phyloP scores from a whole-genome alignment of 2,113 vertebrate genomes.

The Spheniscus mendiculus region DNA sequence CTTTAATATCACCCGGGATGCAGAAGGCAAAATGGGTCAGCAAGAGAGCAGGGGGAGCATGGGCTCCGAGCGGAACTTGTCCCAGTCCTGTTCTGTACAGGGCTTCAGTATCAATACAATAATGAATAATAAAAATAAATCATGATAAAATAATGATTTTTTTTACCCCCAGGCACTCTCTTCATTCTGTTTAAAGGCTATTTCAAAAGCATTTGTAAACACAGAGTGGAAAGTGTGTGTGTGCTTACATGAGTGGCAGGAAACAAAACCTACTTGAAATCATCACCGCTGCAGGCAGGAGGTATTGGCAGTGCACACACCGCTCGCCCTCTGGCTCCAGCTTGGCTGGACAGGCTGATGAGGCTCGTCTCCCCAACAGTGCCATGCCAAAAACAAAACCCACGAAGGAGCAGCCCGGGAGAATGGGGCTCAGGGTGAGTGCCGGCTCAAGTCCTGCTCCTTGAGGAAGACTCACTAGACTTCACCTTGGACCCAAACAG shows the following conservation, averaged over 20 bases:
- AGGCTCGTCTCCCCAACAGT: not conserved
- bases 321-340: rapidly evolving
- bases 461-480: not conserved
- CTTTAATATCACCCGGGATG: not conserved
- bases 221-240: not conserved
- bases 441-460: not conserved
- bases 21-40: not conserved
- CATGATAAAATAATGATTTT: not conserved
- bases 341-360: not conserved
- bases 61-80: rapidly evolving
- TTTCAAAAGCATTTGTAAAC: constrained; percentile 4
- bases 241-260: not conserved
- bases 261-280: not conserved
- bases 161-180: not conserved
- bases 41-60: not conserved
- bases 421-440: not conserved
- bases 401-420: not conserved
- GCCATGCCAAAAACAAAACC: not conserved
- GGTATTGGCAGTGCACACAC: not conserved
- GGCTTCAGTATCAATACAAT: not conserved
- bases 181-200: not conserved
- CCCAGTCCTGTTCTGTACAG: not conserved
- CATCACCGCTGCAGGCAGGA: not conserved
- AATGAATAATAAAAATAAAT: not conserved
- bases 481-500: not conserved